Percentiles rank a stretch among this genome's conserved stretches.
These are phyloP conservation scores for Leucoraja ocellata DNA, from an alignment of 2,797 vertebrate genomes.

Conservation along the genomic window DNA sequence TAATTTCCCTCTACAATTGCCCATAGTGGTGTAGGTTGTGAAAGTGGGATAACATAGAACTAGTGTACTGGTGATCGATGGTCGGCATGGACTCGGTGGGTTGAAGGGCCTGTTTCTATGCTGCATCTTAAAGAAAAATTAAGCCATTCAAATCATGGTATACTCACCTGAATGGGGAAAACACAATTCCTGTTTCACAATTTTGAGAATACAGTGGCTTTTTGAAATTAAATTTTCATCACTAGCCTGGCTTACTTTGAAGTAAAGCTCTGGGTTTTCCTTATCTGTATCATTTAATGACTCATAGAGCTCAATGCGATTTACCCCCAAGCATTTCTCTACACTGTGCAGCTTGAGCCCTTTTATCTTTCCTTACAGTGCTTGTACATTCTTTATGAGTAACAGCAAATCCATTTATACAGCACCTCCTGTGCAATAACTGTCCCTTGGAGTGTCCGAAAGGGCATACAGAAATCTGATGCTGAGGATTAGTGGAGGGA, in stretches of 20 bases:
- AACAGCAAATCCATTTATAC: not conserved
- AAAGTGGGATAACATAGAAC: no score
- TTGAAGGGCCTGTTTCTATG: no score
- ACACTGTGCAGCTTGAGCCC: not conserved
- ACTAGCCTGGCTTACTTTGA: not conserved
- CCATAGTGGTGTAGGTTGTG: no score
- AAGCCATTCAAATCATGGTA: not conserved
- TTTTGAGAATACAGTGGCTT: conserved; percentile 5
- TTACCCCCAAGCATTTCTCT: not conserved
- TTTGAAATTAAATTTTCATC: conserved; percentile 30
- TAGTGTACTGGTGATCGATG: no score
- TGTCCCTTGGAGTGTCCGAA: not conserved
- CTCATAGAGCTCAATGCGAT: not conserved
- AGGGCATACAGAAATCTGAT: not conserved
- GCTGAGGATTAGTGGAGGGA: no score
- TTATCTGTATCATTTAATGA: conserved; percentile 30
- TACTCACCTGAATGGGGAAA: not conserved
- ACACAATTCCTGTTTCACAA: not conserved
- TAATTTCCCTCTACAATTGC: no score
- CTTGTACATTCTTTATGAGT: not conserved
- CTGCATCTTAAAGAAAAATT: not conserved
- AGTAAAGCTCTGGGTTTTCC: conserved; percentile 19
- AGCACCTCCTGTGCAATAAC: not conserved
- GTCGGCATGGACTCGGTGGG: no score
- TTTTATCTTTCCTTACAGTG: not conserved